Base-by-base conservation (phyloP, 2,113 vertebrate species). In the Boulengeromyrus knoepffleri region DNA sequence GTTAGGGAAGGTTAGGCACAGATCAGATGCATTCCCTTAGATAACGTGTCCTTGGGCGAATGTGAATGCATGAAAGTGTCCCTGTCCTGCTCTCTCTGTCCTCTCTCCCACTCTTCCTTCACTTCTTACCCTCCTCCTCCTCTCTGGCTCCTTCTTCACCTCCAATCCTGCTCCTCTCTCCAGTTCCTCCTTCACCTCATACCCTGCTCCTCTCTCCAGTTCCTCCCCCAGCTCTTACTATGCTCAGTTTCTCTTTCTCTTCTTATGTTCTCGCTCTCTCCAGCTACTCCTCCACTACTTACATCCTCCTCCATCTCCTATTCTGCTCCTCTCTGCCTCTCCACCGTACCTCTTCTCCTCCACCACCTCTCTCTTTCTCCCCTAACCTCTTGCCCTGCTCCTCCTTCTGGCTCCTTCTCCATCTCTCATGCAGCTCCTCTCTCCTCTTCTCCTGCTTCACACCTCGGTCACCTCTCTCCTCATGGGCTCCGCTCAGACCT, bases 401-500 rank as follows among this genome's bases (percentile, higher is more conserved):
- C n/a, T 87, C 49, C 27, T 10, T 53, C 39, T 21, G 36, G 39
- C 42, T 85, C 45, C 19, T 47, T 8, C 42, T 47, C 21, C n/a
- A 17, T 31, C 46, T n/a, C 45, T 87, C 17, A 87, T 47, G 8
- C 85, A 47, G 46, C 49, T 85, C 19, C 83, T 85, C 45, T n/a
- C 42, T 85, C 50, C 49, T 52, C 47, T 52, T 45, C 85, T 17
- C 19, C 85, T 56, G 49, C 31, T 53, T 87, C 50, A 87, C 50
- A 56, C 47, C 50, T 39, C 24, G 66, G 66, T 87, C 49, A 85
- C n/a, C 85, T 50, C 5, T 53, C 49, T 24, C 47, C 45, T 12
- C 39, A 7, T 56, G 56, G 47, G 24, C 36, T n/a, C 52, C 6
- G 13, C 86, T 45, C 88, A 92, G 92, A 91, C 93, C 93, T 91